These are phyloP conservation scores for Enteromius radiatus DNA, from an alignment of 2,797 vertebrate species.

Conservation along the genomic window DNA sequence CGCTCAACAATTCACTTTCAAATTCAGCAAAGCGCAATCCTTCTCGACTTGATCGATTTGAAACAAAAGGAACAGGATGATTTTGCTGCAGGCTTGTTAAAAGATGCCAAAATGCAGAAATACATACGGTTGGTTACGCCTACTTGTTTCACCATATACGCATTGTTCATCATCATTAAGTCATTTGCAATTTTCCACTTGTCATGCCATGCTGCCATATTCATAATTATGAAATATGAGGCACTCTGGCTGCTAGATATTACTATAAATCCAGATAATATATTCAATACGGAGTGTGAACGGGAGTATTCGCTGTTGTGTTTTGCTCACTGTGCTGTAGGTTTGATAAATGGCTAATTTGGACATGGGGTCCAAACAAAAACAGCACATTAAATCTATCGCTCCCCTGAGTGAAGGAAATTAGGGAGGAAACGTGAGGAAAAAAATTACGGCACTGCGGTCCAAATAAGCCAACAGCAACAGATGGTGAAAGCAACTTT, in stretches of 20 bases:
- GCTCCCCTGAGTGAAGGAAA: slow-evolving; percentile 30
- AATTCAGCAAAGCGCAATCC: neutral
- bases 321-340: slow-evolving; percentile 44
- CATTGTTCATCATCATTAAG: slow-evolving; percentile 55
- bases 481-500: slow-evolving; percentile 28
- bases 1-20: neutral
- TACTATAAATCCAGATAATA: slow-evolving; percentile 58
- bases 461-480: slow-evolving; percentile 7
- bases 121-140: slow-evolving; percentile 38
- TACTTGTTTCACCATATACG: slow-evolving; percentile 62
- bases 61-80: neutral
- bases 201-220: slow-evolving; percentile 60
- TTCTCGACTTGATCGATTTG: neutral
- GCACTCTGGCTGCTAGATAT: slow-evolving; percentile 45
- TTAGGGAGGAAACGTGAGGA: slow-evolving; percentile 21
- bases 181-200: slow-evolving; percentile 63
- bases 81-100: slow-evolving; percentile 36
- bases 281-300: slow-evolving; percentile 42
- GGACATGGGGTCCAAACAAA: slow-evolving; percentile 24
- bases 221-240: slow-evolving; percentile 65
- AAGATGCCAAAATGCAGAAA: slow-evolving; percentile 21
- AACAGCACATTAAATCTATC: slow-evolving; percentile 3
- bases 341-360: slow-evolving; percentile 56
- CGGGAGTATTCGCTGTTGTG: slow-evolving; percentile 35
- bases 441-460: neutral